Percentiles rank a stretch among this genome's conserved stretches.
Conservation (phyloP, 2,888 invertebrate species). For the Branchellion lobata region DNA sequence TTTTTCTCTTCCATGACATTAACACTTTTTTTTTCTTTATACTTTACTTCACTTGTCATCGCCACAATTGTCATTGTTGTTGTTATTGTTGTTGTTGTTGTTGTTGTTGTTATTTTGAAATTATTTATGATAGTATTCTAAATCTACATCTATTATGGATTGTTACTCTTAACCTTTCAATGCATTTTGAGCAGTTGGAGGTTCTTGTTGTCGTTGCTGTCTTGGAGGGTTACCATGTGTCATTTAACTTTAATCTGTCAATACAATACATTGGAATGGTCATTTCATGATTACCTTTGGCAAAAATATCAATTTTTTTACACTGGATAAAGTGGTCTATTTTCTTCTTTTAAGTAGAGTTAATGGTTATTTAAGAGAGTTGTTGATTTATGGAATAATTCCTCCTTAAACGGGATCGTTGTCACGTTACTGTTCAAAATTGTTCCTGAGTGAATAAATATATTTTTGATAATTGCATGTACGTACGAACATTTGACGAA, state of each 20-base stretch:
- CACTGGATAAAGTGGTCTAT: neutral
- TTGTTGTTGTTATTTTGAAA: constrained; percentile 6
- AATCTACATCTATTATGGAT: constrained; percentile 3
- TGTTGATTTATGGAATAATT: constrained; percentile 3
- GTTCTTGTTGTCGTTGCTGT: too few relatives aligned
- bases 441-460: neutral
- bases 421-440: neutral
- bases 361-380: too few relatives aligned
- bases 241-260: too few relatives aligned
- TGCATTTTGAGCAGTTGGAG: too few relatives aligned
- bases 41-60: neutral
- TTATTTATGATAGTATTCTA: neutral
- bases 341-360: too few relatives aligned
- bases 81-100: constrained; percentile 1
- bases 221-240: too few relatives aligned
- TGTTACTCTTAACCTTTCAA: neutral
- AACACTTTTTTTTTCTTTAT: neutral
- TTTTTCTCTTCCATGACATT: neutral
- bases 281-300: neutral
- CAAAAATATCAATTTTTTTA: neutral
- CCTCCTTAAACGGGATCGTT: neutral
- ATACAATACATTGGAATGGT: too few relatives aligned
- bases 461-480: constrained; percentile 6
- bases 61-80: neutral
- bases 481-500: neutral